Conservation (phyloP, 1,140 invertebrate species). For the Stegodyphus dumicola region DNA sequence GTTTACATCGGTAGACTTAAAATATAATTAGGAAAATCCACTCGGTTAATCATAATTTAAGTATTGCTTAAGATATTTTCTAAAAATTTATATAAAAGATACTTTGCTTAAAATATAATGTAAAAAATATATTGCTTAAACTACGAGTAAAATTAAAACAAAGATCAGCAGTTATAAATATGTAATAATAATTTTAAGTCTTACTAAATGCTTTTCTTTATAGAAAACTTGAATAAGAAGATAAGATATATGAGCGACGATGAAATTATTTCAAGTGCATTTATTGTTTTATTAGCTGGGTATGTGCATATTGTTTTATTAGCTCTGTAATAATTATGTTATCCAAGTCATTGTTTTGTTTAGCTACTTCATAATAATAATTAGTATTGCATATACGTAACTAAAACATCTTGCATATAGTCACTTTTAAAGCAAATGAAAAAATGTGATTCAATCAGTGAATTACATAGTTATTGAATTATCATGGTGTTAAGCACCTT, state of each 20-base stretch:
- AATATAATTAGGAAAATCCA: neutral
- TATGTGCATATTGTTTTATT: neutral
- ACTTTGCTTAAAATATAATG: neutral
- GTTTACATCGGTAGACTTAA: neutral
- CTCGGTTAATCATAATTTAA: neutral
- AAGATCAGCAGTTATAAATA: too few relatives aligned
- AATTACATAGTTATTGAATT: too few relatives aligned
- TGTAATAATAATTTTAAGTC: too few relatives aligned
- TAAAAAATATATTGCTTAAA: neutral
- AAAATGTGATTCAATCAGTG: too few relatives aligned
- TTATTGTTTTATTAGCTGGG: constrained; percentile 31
- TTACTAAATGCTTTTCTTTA: neutral
- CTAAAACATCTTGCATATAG: too few relatives aligned
- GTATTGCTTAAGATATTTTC: neutral
- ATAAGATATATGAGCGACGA: neutral
- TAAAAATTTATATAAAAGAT: neutral
- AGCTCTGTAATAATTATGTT: neutral
- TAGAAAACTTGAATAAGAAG: neutral
- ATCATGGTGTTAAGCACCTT: too few relatives aligned
- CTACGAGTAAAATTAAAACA: neutral
- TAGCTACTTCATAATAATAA: too few relatives aligned
- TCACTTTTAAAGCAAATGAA: too few relatives aligned
- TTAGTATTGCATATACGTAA: too few relatives aligned
- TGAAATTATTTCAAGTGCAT: constrained; percentile 23
- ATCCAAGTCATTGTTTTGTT: too few relatives aligned